Conservation (phyloP, 2,888 invertebrate genomes). For the Ceramica pisi region DNA sequence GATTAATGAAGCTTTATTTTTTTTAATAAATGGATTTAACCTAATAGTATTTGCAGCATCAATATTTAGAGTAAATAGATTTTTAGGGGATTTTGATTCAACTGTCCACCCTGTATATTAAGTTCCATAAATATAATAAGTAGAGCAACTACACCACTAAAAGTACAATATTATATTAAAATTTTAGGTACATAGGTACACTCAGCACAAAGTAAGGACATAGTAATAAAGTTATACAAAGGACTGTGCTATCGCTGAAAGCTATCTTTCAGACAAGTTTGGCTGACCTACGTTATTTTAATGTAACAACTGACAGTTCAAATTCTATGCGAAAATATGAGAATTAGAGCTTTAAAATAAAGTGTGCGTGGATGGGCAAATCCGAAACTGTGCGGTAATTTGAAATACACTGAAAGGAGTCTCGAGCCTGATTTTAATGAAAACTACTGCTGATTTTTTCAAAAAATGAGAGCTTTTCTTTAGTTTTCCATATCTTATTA, state of each 20-base stretch:
- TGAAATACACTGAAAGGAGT: too few relatives aligned
- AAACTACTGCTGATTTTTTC: too few relatives aligned
- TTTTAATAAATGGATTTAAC: neutral
- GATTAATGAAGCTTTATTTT: neutral
- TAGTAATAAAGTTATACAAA: neutral
- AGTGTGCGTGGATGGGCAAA: too few relatives aligned
- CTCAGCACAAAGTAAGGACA: neutral
- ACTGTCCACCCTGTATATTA: neutral
- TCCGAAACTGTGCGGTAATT: too few relatives aligned
- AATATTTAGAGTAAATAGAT: neutral
- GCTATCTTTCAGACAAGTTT: slow-evolving; percentile 10
- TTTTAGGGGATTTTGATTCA: too few relatives aligned
- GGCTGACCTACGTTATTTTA: neutral
- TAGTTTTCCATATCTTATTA: too few relatives aligned
- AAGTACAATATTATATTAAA: neutral
- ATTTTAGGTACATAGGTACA: neutral
- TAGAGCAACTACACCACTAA: neutral
- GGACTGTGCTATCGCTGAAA: neutral
- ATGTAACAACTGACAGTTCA: neutral
- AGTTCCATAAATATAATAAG: neutral
- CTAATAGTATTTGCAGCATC: neutral
- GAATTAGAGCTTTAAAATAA: too few relatives aligned
- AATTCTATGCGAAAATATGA: too few relatives aligned
- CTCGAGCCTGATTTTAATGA: too few relatives aligned
- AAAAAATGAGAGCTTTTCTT: too few relatives aligned